Evolutionary conservation across 2,888 invertebrate species (phyloP).

Genomic region (Chaetogeoica ovagalla): DNA sequence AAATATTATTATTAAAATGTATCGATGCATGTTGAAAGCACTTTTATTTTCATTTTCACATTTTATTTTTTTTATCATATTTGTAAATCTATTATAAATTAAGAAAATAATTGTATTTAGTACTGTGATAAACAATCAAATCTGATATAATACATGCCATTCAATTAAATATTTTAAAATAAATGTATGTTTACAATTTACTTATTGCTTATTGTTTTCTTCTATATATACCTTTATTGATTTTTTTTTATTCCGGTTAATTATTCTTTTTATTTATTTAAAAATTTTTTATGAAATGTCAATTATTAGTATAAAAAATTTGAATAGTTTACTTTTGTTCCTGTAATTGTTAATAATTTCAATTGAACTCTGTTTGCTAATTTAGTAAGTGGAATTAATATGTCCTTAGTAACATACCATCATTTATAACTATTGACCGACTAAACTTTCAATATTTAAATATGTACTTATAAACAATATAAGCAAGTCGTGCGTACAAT

Average conservation of each 20-base stretch:
- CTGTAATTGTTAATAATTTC: too few relatives aligned
- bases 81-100: slow-evolving; percentile 1
- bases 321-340: too few relatives aligned
- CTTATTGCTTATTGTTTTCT: neutral
- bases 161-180: slow-evolving; percentile 13
- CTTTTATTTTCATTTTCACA: neutral
- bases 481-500: too few relatives aligned
- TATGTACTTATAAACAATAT: too few relatives aligned
- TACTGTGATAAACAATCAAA: neutral
- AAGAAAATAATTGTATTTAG: neutral
- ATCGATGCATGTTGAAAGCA: neutral
- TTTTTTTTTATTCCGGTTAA: neutral
- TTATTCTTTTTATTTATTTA: neutral
- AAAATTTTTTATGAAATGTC: neutral
- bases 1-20: neutral
- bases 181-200: slow-evolving; percentile 6
- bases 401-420: too few relatives aligned
- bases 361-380: too few relatives aligned
- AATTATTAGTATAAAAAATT: too few relatives aligned
- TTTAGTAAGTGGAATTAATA: too few relatives aligned
- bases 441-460: too few relatives aligned
- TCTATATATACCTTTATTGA: neutral
- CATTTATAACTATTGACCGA: too few relatives aligned
- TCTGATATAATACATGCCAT: neutral
- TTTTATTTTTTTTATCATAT: neutral